Evolutionary conservation across 2,113 vertebrate genomes (phyloP).

Genomic region (Heloderma charlesbogerti): DNA sequence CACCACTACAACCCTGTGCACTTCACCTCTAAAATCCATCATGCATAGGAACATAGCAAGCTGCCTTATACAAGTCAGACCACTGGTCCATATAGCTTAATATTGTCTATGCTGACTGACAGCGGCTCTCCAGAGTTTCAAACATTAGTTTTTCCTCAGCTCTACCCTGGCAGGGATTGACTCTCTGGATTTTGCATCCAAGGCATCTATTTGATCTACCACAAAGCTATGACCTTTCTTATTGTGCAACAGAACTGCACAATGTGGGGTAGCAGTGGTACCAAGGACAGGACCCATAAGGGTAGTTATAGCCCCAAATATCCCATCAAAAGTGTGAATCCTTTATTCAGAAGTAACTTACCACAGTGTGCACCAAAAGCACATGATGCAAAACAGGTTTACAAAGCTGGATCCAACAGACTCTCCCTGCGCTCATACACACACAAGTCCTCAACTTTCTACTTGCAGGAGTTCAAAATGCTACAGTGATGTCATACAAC

Average conservation of each 20-base stretch:
- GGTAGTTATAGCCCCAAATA: background rate
- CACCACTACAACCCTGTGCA: background rate
- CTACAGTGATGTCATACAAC: background rate
- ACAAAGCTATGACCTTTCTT: too few species aligned
- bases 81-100: too few species aligned
- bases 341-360: background rate
- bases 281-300: background rate
- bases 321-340: background rate
- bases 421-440: background rate
- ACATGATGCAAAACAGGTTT: background rate
- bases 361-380: background rate
- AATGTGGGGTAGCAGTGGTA: background rate
- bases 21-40: background rate
- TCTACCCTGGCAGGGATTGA: too few species aligned
- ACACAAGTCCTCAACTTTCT: background rate
- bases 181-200: too few species aligned
- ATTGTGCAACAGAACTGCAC: too few species aligned
- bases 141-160: too few species aligned
- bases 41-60: too few species aligned
- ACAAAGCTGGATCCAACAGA: background rate
- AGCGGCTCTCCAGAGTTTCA: too few species aligned
- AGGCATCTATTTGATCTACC: too few species aligned
- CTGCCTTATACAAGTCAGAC: too few species aligned
- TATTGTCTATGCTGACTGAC: too few species aligned
- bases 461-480: background rate